phyloP scores from a whole-genome alignment of 2,888 invertebrate genomes.

The Miltochrista miniata region DNA sequence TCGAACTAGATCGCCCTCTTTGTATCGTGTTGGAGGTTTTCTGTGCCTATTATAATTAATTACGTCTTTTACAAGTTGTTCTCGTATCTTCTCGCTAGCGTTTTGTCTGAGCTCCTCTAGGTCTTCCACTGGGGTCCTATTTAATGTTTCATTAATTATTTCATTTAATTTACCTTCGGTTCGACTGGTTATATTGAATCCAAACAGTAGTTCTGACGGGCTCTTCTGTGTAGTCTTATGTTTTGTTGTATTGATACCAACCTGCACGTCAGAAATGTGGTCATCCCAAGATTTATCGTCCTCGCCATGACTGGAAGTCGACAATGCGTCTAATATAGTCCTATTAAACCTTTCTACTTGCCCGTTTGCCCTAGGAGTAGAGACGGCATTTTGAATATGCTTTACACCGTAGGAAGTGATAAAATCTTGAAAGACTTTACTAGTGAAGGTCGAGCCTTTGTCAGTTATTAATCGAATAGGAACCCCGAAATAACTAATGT shows the following conservation, averaged over 20 bases:
- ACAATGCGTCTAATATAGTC: constrained; percentile 7
- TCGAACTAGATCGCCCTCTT: not conserved
- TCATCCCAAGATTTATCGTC: constrained; percentile 5
- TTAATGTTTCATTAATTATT: not conserved
- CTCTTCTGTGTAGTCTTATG: not conserved
- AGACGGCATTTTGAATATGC: constrained; percentile 11
- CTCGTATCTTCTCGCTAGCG: not conserved
- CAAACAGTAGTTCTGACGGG: constrained; percentile 3
- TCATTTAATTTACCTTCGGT: not conserved
- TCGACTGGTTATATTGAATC: not conserved
- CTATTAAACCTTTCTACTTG: constrained; percentile 6
- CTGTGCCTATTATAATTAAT: not conserved
- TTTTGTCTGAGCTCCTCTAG: not conserved
- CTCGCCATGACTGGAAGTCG: not conserved
- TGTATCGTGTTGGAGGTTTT: not conserved
- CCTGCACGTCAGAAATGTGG: not conserved
- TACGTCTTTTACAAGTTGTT: not conserved
- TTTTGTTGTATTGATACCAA: not conserved
- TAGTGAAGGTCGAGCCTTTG: constrained; percentile 7
- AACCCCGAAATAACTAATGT: constrained; percentile 6
- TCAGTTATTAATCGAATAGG: constrained; percentile 11
- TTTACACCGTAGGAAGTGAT: not conserved
- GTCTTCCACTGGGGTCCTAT: not conserved
- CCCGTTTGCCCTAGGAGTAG: not conserved
- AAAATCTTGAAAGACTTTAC: constrained; percentile 6